phyloP scores from a whole-genome alignment of 2,113 vertebrate genomes.

The Odobenus rosmarus region DNA sequence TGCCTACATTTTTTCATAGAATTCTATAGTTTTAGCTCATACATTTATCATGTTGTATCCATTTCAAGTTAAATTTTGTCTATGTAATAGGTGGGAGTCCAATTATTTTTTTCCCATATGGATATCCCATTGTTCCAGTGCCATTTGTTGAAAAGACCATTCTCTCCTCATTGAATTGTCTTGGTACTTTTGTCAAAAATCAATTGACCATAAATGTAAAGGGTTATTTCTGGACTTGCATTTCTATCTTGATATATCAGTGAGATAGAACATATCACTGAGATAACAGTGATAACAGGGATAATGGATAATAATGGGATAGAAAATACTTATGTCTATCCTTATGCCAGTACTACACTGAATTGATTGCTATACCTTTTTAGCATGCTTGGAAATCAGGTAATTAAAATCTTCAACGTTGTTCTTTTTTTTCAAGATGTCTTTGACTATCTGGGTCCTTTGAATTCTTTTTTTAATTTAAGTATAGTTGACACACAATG shows the following conservation, averaged over 20 bases:
- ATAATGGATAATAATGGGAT: background rate
- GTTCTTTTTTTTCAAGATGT: background rate
- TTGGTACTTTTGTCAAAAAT: background rate
- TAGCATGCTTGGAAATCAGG: background rate
- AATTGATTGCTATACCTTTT: background rate
- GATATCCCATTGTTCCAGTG: background rate
- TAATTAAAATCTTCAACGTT: background rate
- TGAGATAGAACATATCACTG: background rate
- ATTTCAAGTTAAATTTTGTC: background rate
- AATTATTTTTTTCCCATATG: background rate
- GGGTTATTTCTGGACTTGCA: background rate
- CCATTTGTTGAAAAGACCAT: background rate
- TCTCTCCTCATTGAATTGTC: background rate
- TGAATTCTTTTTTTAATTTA: background rate
- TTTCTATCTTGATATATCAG: background rate
- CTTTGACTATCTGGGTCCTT: background rate
- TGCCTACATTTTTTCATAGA: background rate
- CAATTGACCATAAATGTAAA: background rate
- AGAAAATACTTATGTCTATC: background rate
- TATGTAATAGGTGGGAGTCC: background rate
- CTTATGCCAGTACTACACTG: background rate
- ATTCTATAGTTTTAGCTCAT: background rate
- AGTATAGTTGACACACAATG: background rate
- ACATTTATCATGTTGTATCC: background rate
- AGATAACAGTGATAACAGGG: background rate